phyloP scores from a whole-genome alignment of 2,888 invertebrate genomes.

The Mesorhabditis spiculigera region DNA sequence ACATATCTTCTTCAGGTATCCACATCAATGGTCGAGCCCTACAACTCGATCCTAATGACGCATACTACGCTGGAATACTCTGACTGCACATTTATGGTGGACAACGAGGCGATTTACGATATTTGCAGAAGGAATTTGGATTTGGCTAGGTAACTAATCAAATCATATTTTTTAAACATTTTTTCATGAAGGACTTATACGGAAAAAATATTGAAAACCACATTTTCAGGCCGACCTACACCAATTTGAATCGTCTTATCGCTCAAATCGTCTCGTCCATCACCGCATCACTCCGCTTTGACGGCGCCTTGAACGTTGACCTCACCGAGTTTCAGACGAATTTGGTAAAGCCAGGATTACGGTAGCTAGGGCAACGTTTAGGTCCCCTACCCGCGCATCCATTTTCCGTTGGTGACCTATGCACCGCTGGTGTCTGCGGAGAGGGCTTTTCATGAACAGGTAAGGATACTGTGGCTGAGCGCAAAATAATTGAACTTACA shows the following conservation, averaged over 20 bases:
- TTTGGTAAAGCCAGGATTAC: constrained; percentile 58
- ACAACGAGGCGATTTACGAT: constrained; percentile 74
- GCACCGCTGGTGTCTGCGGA: constrained; percentile 52
- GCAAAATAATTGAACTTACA: too few species aligned
- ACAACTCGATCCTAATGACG: constrained; percentile 91
- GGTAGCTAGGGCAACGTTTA: constrained; percentile 13
- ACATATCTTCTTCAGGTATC: too few species aligned
- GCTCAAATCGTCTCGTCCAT: constrained; percentile 84
- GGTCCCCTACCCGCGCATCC: constrained; percentile 75
- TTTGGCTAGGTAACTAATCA: constrained; percentile 58
- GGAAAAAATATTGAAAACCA: background rate
- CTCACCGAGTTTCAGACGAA: constrained; percentile 71
- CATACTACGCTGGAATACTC: constrained; percentile 89
- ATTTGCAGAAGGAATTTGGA: constrained; percentile 79
- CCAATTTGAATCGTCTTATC: constrained; percentile 85
- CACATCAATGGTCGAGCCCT: constrained; percentile 82
- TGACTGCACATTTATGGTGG: constrained; percentile 87
- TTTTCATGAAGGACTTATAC: constrained; percentile 62
- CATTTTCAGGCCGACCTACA: constrained; percentile 72
- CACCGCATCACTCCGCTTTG: constrained; percentile 85
- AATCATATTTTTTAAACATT: constrained; percentile 65
- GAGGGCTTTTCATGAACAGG: constrained; percentile 49
- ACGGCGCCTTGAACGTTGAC: constrained; percentile 81
- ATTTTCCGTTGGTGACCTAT: constrained; percentile 74
- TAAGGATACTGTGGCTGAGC: too few species aligned